phyloP scores from a whole-genome alignment of 2,113 vertebrate species.

The Lichenostomus cassidix region DNA sequence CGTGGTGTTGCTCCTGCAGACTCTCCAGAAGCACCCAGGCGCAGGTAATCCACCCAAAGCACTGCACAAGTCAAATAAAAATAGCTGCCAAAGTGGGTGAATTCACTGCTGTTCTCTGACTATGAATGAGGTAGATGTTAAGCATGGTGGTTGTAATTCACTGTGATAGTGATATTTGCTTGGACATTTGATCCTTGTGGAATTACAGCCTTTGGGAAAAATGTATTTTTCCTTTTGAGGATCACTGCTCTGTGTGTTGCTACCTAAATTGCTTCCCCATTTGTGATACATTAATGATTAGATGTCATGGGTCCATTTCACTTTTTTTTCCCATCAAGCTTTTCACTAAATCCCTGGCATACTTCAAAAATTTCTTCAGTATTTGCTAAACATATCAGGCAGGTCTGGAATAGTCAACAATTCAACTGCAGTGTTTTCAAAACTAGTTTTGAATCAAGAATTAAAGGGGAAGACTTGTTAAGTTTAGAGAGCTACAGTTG shows the following conservation, averaged over 20 bases:
- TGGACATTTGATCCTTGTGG: background rate
- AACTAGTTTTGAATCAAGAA: background rate
- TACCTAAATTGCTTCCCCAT: background rate
- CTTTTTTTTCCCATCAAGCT: background rate
- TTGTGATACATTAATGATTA: background rate
- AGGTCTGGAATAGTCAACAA: background rate
- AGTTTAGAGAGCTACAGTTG: background rate
- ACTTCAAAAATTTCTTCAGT: background rate
- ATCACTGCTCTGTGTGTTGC: background rate
- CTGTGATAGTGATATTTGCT: background rate
- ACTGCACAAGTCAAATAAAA: background rate
- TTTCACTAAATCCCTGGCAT: background rate
- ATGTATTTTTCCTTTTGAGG: background rate
- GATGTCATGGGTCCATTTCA: background rate
- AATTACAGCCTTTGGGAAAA: background rate
- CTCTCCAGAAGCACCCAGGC: constrained; percentile 91
- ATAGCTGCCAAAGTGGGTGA: background rate
- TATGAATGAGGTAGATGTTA: background rate
- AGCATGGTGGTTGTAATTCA: background rate
- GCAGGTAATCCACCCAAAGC: constrained; percentile 79
- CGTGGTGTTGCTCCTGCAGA: constrained; percentile 96
- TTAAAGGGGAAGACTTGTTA: background rate
- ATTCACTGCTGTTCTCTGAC: background rate
- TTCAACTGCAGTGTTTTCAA: background rate
- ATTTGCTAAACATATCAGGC: background rate